phyloP scores from a whole-genome alignment of 2,888 invertebrate genomes.

The Cancer borealis region DNA sequence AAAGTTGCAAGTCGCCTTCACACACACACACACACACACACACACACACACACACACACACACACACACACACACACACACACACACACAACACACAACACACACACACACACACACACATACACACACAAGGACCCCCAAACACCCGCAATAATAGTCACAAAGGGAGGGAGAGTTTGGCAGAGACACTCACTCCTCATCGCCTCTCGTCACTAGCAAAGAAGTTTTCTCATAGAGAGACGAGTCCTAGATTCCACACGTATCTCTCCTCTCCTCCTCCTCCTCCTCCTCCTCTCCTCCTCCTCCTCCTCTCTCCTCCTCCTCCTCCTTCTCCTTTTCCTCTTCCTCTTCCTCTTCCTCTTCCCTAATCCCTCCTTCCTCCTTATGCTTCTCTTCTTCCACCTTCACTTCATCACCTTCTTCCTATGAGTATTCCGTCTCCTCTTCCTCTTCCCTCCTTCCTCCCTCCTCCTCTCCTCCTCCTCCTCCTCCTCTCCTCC shows the following conservation, averaged over 20 bases:
- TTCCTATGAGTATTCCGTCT: no score
- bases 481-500: slow-evolving; percentile 16
- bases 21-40: slow-evolving; percentile 40
- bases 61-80: slow-evolving; percentile 24
- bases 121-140: neutral
- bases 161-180: neutral
- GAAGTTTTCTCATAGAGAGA: neutral
- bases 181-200: neutral
- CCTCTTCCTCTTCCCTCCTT: no score
- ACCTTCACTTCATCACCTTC: no score
- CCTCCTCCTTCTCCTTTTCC: no score
- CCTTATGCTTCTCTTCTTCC: no score
- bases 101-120: neutral
- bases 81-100: neutral
- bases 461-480: neutral
- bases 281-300: no score
- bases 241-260: slow-evolving; percentile 5
- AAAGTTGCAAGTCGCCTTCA: neutral
- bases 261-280: neutral
- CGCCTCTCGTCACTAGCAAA: neutral
- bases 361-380: no score
- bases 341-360: no score
- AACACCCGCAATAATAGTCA: neutral
- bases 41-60: slow-evolving; percentile 33
- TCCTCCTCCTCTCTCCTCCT: no score